These are phyloP conservation scores for Melinaea marsaeus DNA, from an alignment of 2,888 invertebrate species.

Conservation along the genomic window DNA sequence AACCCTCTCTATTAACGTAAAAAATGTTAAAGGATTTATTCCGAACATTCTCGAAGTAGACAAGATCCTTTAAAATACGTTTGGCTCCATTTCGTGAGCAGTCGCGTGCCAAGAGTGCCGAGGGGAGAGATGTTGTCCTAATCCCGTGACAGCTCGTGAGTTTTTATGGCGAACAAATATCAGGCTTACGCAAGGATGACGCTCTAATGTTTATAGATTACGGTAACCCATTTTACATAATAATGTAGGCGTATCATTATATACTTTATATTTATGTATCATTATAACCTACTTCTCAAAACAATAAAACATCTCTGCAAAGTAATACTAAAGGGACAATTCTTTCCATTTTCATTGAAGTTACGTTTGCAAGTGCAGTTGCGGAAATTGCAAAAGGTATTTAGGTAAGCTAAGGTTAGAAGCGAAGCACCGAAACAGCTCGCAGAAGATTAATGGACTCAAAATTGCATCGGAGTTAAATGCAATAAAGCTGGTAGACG, in stretches of 20 bases:
- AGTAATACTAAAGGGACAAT: constrained; percentile 8
- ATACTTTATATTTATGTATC: not conserved
- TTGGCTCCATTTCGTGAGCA: constrained; percentile 16
- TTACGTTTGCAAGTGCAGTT: constrained; percentile 25
- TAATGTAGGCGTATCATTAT: not conserved
- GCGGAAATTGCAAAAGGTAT: constrained; percentile 31
- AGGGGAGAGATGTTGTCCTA: constrained; percentile 14
- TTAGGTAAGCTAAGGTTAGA: constrained; percentile 36
- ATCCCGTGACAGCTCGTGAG: constrained; percentile 17
- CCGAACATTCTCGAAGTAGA: constrained; percentile 14
- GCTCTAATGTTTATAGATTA: constrained; percentile 2
- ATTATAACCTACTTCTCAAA: too few relatives aligned
- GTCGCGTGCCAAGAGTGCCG: constrained; percentile 18
- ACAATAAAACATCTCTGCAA: not conserved
- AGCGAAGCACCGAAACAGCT: constrained; percentile 56
- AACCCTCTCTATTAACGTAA: not conserved
- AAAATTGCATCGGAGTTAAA: constrained; percentile 70
- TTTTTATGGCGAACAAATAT: constrained; percentile 15
- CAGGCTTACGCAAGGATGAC: constrained; percentile 1
- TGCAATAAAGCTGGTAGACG: constrained; percentile 64
- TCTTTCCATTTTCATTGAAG: constrained; percentile 15
- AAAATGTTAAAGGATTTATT: constrained; percentile 5
- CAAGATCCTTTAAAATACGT: constrained; percentile 17
- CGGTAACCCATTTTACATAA: not conserved
- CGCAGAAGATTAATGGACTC: constrained; percentile 70